These are phyloP conservation scores for Bombyx mandarina DNA, from an alignment of 1,140 invertebrate genomes.

Conservation along the genomic window DNA sequence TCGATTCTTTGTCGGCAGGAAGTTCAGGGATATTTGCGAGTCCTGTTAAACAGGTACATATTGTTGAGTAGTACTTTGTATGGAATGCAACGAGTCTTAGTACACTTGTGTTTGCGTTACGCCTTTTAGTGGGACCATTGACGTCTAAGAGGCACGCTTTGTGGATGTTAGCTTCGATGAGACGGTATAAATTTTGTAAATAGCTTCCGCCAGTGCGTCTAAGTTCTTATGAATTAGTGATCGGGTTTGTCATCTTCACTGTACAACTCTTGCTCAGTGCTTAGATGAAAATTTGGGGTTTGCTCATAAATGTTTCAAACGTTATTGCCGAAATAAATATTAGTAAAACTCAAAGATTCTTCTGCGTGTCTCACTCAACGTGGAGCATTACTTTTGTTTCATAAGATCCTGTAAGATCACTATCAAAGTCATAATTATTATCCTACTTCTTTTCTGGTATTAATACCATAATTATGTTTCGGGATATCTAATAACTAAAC, in stretches of 20 bases:
- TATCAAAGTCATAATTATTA: too few relatives aligned
- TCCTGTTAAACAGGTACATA: conserved; percentile 44
- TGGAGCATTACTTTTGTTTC: too few relatives aligned
- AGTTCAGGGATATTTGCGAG: conserved; percentile 34
- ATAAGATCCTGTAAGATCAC: too few relatives aligned
- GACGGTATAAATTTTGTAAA: conserved; percentile 12
- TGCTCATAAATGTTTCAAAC: too few relatives aligned
- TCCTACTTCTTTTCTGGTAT: too few relatives aligned
- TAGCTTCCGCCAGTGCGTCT: conserved; percentile 2
- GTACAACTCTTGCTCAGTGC: too few relatives aligned
- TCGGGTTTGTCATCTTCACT: background rate
- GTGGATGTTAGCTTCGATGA: conserved; percentile 17
- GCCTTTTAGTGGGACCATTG: conserved; percentile 28
- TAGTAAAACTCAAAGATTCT: too few relatives aligned
- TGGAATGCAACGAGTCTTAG: conserved; percentile 22
- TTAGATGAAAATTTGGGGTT: too few relatives aligned
- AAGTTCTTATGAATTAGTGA: conserved; percentile 3
- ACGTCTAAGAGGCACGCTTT: conserved; percentile 21
- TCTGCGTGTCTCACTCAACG: too few relatives aligned
- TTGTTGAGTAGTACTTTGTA: conserved; percentile 21
- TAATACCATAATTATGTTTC: too few relatives aligned
- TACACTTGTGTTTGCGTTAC: conserved; percentile 63
- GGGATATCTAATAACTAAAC: too few relatives aligned
- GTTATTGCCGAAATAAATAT: too few relatives aligned
- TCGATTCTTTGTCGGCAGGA: conserved; percentile 53